Conservation (phyloP, 2,113 vertebrate genomes). For the Petrocephalus zakoni region DNA sequence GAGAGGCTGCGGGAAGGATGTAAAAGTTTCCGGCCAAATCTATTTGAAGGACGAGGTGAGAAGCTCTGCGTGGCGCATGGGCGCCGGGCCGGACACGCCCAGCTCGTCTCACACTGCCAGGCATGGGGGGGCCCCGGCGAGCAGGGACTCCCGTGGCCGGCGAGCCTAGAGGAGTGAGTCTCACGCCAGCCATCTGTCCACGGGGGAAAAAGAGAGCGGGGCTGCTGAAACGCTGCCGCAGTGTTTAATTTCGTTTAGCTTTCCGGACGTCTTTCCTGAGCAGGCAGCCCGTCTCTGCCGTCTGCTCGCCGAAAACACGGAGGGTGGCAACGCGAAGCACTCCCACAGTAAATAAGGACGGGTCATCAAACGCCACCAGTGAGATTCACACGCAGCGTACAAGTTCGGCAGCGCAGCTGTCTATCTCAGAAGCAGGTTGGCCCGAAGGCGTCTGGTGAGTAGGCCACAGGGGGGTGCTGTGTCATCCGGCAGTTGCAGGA, state of each 20-base stretch:
- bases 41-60: background rate
- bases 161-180: background rate
- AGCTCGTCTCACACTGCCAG: background rate
- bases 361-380: background rate
- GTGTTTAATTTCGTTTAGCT: background rate
- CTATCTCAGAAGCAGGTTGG: background rate
- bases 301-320: background rate
- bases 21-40: background rate
- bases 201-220: background rate
- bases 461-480: background rate
- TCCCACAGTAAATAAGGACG: background rate
- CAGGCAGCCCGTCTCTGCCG: background rate
- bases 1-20: background rate
- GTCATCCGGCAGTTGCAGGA: background rate
- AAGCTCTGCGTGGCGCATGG: background rate
- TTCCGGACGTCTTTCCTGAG: background rate
- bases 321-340: too few relatives aligned
- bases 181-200: background rate
- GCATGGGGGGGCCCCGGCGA: background rate
- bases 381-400: background rate
- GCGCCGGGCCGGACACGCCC: background rate
- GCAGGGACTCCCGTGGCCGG: background rate
- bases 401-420: background rate
- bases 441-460: background rate
- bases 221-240: background rate